These are phyloP conservation scores for Tetramorium alpestre DNA, from an alignment of 1,140 invertebrate species.

Conservation along the genomic window DNA sequence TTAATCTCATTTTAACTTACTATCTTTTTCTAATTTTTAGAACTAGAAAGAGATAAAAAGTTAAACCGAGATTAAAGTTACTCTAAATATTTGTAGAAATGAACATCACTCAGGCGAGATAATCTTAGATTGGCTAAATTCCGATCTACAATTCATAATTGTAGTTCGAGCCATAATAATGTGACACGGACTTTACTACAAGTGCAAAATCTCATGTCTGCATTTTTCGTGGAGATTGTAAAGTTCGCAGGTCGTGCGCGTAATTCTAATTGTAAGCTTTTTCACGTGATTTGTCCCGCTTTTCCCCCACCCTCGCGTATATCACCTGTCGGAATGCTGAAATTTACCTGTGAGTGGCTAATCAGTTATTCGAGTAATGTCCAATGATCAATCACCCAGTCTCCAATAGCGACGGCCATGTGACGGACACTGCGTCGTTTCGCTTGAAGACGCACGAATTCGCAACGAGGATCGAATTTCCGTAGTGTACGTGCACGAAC, in stretches of 20 bases:
- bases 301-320: too few relatives aligned
- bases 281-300: not conserved
- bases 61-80: too few relatives aligned
- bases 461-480: not conserved
- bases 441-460: not conserved
- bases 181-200: too few relatives aligned
- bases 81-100: too few relatives aligned
- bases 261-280: not conserved
- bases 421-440: slow-evolving; percentile 17
- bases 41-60: too few relatives aligned
- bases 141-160: too few relatives aligned
- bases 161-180: too few relatives aligned
- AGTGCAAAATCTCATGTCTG: too few relatives aligned
- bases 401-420: not conserved
- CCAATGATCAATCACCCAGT: not conserved
- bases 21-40: too few relatives aligned
- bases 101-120: too few relatives aligned
- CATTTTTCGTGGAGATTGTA: not conserved
- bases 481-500: not conserved
- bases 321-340: slow-evolving; percentile 67
- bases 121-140: too few relatives aligned
- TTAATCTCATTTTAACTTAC: too few relatives aligned
- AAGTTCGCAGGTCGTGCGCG: not conserved
- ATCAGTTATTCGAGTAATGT: not conserved
- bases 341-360: slow-evolving; percentile 52